Evolutionary conservation across 2,888 invertebrate species (phyloP).

Genomic region (Clunio marinus): DNA sequence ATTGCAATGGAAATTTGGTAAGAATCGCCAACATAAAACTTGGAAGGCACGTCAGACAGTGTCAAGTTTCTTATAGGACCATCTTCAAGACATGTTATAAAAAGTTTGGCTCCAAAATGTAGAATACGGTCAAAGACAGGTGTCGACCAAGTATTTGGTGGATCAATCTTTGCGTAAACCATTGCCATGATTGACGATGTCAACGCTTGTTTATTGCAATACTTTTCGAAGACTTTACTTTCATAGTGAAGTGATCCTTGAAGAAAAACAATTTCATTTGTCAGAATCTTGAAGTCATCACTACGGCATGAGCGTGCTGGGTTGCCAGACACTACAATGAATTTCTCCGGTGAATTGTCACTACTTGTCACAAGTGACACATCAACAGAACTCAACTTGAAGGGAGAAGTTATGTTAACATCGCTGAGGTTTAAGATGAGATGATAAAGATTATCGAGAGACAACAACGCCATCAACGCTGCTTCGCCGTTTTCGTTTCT

Average conservation of each 20-base stretch:
- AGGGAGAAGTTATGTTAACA: slow-evolving; percentile 35
- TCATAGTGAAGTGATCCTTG: slow-evolving; percentile 58
- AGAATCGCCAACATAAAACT: slow-evolving; percentile 50
- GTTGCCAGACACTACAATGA: neutral
- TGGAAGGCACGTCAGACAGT: slow-evolving; percentile 44
- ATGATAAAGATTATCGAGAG: slow-evolving; percentile 47
- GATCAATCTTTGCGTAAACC: slow-evolving; percentile 63
- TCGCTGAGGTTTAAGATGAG: slow-evolving; percentile 46
- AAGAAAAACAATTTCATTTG: slow-evolving; percentile 57
- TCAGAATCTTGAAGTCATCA: slow-evolving; percentile 56
- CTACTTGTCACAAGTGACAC: neutral
- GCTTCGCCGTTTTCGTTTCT: slow-evolving; percentile 53
- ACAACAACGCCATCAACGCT: slow-evolving; percentile 50
- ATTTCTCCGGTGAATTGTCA: neutral
- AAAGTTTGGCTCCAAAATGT: slow-evolving; percentile 56
- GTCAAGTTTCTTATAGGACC: slow-evolving; percentile 47
- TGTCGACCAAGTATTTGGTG: slow-evolving; percentile 60
- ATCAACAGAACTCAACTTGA: neutral
- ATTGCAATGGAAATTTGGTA: slow-evolving; percentile 45
- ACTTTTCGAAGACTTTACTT: slow-evolving; percentile 57
- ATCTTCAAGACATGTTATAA: slow-evolving; percentile 42
- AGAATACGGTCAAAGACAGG: slow-evolving; percentile 58
- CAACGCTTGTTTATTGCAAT: slow-evolving; percentile 58
- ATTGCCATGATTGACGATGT: slow-evolving; percentile 58
- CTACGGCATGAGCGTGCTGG: slow-evolving; percentile 46